Percentiles rank a stretch among this genome's conserved stretches.
Conservation (phyloP, 2,113 vertebrate species). For the Genyomyrus donnyi region DNA sequence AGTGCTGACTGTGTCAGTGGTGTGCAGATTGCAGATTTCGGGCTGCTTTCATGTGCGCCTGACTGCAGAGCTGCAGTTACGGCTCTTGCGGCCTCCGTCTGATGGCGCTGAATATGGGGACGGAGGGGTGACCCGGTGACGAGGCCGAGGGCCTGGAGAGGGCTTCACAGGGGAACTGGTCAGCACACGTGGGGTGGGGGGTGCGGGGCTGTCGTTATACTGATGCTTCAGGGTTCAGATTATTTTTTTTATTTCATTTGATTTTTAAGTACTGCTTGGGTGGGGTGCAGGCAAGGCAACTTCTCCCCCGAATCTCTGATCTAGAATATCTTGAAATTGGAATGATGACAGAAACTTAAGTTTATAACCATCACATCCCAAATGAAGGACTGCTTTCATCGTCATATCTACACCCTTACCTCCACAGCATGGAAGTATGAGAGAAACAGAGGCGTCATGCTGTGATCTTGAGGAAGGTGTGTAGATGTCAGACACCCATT, state of each 20-base stretch:
- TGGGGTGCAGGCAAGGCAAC: background rate
- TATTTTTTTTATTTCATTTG: background rate
- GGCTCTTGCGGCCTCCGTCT: background rate
- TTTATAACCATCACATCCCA: background rate
- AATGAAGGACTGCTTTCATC: background rate
- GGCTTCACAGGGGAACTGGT: background rate
- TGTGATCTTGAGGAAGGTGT: background rate
- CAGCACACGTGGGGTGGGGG: background rate
- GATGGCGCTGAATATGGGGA: background rate
- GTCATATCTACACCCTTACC: slow-evolving; percentile 8
- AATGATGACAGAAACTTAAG: slow-evolving; percentile 29
- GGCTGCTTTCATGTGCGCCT: background rate
- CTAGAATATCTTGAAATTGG: background rate
- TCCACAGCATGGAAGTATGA: background rate
- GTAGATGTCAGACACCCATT: background rate
- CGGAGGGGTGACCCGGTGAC: background rate
- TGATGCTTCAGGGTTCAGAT: background rate
- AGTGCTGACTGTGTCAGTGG: background rate
- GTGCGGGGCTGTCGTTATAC: background rate
- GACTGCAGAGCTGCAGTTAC: background rate
- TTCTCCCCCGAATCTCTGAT: background rate
- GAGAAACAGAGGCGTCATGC: background rate
- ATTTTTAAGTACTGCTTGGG: background rate
- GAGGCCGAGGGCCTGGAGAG: background rate
- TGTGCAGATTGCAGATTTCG: too few relatives aligned